Percentiles rank a stretch among this genome's conserved stretches.
Conservation (phyloP, 1,140 invertebrate species). For the Eumaeus atala region DNA sequence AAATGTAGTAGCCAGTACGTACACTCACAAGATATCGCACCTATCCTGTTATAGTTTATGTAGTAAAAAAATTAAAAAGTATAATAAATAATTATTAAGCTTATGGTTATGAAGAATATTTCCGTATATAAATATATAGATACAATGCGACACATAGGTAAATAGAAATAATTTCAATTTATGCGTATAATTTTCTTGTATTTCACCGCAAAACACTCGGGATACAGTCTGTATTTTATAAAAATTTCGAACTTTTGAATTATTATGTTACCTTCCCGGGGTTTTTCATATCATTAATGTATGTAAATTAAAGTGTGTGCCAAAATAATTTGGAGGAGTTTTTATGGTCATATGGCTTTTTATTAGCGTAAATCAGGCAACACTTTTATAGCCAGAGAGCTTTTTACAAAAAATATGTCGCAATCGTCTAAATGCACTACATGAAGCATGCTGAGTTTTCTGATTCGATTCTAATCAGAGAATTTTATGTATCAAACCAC, state of each 20-base stretch:
- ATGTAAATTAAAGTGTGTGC: conserved; percentile 3
- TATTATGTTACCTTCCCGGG: conserved; percentile 4
- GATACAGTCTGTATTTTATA: neutral
- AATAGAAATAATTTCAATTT: no score
- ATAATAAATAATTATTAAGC: neutral
- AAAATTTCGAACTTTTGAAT: neutral
- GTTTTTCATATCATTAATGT: neutral
- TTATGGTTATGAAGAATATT: neutral
- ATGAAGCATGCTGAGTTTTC: neutral
- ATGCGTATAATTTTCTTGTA: no score
- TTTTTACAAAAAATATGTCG: neutral
- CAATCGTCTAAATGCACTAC: neutral
- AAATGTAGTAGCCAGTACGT: no score
- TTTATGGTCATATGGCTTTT: neutral
- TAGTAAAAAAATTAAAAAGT: neutral
- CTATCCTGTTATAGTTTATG: no score
- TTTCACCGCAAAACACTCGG: no score
- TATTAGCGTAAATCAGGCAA: neutral
- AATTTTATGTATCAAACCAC: no score
- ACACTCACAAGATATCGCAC: no score
- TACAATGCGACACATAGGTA: no score
- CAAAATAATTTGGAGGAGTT: neutral
- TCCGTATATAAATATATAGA: no score
- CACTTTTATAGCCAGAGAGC: neutral
- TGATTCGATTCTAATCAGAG: neutral